Evolutionary conservation across 2,888 invertebrate species (phyloP), one percentile per base, ranked within the genome.

Genomic region (Campoplex nolae): DNA sequence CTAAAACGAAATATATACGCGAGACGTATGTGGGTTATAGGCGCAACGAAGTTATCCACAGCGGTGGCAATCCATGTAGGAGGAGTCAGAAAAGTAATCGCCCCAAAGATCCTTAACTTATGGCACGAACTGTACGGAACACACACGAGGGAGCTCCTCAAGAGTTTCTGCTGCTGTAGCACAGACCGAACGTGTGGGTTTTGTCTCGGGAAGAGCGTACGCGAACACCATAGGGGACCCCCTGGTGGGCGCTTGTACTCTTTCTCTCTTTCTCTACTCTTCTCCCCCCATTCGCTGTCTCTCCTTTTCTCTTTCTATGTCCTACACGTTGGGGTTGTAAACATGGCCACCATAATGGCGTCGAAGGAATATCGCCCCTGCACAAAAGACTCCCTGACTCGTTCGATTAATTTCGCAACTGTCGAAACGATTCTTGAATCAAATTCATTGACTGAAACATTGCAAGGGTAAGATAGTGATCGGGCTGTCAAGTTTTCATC

Each of bases 281-380:
- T 0, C 42, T 9, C 56, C 56, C 38, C n/a, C 62, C 42, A n/a
- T 28, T 42, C 58, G 23, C 11, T 65, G 45, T 54, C 81, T 65
- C 65, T 48, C 48, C 35, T 70, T 16, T 91, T 89, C 88, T 87
- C 84, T 83, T 84, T 89, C 89, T 89, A 88, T 90, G 90, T 77
- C 23, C 65, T 91, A 91, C 90, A 84, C 88, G 81, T 85, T 84
- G 87, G 90, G 91, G 92, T 92, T 90, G 92, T 92, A 93, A 93
- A 93, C 92, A 93, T 93, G 93, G 93, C 94, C 92, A 92, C 93
- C 92, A 91, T 91, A 93, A 94, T 94, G 94, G 94, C 93, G 93
- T 90, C 93, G 90, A 84, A 88, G 82, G 78, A 45, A 85, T 75
- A 71, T 75, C 70, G 56, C 77, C 62, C 45, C 54, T 54, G 38